phyloP scores from a whole-genome alignment of 1,140 invertebrate genomes.

The Euura saliciscinereae region DNA sequence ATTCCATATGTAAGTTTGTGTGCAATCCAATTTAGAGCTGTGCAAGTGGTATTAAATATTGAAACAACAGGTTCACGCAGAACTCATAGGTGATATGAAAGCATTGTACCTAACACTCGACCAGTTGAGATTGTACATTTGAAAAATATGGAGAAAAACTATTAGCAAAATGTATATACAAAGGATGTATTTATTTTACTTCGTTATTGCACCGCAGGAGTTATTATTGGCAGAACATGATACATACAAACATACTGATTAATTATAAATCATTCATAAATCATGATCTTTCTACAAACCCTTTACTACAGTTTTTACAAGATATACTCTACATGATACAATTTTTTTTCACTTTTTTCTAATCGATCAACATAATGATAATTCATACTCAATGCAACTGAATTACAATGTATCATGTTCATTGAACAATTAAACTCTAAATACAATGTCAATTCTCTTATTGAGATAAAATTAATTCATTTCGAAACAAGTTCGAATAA shows the following conservation, averaged over 20 bases:
- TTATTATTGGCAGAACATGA: not conserved
- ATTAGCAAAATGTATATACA: not conserved
- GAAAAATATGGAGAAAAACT: not conserved
- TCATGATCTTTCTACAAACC: not conserved
- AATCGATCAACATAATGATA: not conserved
- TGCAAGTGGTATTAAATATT: no score
- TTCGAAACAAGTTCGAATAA: no score
- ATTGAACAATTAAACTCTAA: no score
- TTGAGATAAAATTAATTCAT: no score
- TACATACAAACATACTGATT: not conserved
- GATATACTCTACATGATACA: not conserved
- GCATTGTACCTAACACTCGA: no score
- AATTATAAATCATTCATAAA: not conserved
- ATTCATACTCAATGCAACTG: no score
- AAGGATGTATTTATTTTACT: not conserved
- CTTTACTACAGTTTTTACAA: conserved; percentile 3
- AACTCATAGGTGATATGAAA: no score
- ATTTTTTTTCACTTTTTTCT: not conserved
- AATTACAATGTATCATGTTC: no score
- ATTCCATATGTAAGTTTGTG: no score
- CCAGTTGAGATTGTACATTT: not conserved
- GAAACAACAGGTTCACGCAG: no score
- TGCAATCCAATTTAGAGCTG: no score
- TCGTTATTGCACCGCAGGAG: not conserved
- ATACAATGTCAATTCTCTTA: no score